Evolutionary conservation across 2,113 vertebrate genomes (phyloP).

Genomic region (Aepyceros melampus): DNA sequence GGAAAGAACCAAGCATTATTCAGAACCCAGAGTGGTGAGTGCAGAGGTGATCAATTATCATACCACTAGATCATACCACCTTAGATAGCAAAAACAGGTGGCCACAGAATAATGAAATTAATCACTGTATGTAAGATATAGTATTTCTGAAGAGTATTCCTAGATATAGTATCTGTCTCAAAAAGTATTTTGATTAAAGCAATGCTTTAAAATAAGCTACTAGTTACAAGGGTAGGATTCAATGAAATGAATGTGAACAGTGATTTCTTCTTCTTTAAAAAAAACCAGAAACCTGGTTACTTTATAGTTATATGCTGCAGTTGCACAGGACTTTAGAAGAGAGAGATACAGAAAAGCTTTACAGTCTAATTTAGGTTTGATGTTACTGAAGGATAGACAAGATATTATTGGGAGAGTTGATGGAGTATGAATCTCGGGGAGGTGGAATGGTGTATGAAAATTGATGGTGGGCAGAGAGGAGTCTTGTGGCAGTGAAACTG

Average conservation of each 20-base stretch:
- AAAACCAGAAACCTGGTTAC: background rate
- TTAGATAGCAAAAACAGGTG: background rate
- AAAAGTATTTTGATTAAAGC: background rate
- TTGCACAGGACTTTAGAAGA: background rate
- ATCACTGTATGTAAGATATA: background rate
- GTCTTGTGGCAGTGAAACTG: background rate
- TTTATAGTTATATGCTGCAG: background rate
- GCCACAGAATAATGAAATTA: background rate
- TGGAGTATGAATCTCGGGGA: background rate
- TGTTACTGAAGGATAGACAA: background rate
- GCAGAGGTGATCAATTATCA: background rate
- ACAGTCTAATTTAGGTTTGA: background rate
- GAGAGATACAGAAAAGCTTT: background rate
- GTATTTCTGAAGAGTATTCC: background rate
- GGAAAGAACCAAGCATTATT: background rate
- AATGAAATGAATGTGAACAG: background rate
- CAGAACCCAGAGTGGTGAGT: background rate
- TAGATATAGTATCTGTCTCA: background rate
- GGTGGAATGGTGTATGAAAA: background rate
- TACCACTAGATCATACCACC: background rate
- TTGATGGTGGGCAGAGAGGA: background rate
- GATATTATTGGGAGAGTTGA: background rate
- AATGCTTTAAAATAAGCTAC: background rate
- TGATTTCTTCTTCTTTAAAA: background rate
- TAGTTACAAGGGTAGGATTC: background rate